These are phyloP conservation scores for Aethes cnicana DNA, from an alignment of 2,888 invertebrate species.

Conservation along the genomic window DNA sequence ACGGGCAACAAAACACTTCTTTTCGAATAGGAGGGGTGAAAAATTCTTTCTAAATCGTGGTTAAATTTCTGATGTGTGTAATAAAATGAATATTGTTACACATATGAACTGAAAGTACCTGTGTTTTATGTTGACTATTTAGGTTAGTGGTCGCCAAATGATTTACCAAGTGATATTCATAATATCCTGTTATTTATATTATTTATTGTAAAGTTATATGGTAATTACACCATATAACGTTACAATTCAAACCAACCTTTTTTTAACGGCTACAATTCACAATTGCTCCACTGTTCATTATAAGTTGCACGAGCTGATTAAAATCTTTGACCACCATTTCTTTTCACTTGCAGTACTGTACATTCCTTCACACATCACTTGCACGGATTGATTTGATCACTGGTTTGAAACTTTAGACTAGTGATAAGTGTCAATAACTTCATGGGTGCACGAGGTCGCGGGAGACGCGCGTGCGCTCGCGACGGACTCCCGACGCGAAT, in stretches of 20 bases:
- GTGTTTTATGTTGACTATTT: no score
- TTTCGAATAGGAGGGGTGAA: no score
- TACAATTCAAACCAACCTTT: constrained; percentile 37
- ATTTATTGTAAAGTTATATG: no score
- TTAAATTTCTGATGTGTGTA: no score
- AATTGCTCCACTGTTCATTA: constrained; percentile 36
- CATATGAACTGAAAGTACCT: no score
- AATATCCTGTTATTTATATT: no score
- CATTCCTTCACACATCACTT: constrained; percentile 49
- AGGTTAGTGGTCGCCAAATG: no score
- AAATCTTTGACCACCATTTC: constrained; percentile 54
- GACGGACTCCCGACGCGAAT: constrained; percentile 61
- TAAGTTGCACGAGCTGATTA: constrained; percentile 41
- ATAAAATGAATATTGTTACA: no score
- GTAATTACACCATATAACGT: background rate
- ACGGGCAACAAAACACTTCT: no score
- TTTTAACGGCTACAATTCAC: constrained; percentile 30
- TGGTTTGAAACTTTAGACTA: no score
- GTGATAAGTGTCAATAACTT: background rate
- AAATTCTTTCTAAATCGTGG: no score
- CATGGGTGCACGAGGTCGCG: constrained; percentile 11
- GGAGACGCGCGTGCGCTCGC: constrained; percentile 59
- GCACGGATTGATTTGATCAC: background rate
- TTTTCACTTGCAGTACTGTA: constrained; percentile 56
- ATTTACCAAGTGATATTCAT: no score